Conservation (phyloP, 2,113 vertebrate species). For the Paratilapia polleni region DNA sequence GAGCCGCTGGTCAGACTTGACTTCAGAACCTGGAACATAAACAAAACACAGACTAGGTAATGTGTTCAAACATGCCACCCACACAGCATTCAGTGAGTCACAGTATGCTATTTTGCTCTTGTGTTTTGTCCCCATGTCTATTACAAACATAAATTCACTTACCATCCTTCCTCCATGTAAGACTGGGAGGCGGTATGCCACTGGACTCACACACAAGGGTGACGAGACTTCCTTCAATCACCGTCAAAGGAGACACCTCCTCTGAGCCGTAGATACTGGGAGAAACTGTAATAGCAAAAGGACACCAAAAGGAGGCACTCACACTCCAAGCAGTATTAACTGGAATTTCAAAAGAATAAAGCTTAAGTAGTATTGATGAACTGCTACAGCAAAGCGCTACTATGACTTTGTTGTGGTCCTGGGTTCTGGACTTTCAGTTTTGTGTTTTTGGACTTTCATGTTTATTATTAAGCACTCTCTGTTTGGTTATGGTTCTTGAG, state of each 20-base stretch:
- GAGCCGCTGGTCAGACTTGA: slow-evolving; percentile 80
- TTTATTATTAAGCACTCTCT: no score
- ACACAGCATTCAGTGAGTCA: neutral
- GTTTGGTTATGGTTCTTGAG: neutral
- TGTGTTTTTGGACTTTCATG: no score
- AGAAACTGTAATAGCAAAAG: slow-evolving; percentile 67
- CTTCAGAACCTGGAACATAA: slow-evolving; percentile 77
- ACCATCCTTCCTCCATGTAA: slow-evolving; percentile 93
- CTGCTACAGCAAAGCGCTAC: neutral
- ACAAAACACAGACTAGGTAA: neutral
- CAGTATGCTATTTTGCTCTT: fast-evolving
- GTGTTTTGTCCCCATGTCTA: neutral
- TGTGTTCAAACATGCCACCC: fast-evolving
- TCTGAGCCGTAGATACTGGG: slow-evolving; percentile 89
- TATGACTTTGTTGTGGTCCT: no score
- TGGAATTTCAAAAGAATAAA: neutral
- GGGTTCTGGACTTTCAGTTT: no score
- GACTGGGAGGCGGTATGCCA: slow-evolving; percentile 92
- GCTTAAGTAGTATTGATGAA: neutral
- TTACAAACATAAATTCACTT: slow-evolving; percentile 22
- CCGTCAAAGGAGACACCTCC: slow-evolving; percentile 82
- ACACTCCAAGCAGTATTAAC: neutral
- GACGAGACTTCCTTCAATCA: slow-evolving; percentile 88
- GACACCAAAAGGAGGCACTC: slow-evolving; percentile 48
- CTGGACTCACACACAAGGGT: slow-evolving; percentile 93